These are phyloP conservation scores for Pachypanchax playfairii DNA, from an alignment of 2,113 vertebrate species.

Conservation along the genomic window DNA sequence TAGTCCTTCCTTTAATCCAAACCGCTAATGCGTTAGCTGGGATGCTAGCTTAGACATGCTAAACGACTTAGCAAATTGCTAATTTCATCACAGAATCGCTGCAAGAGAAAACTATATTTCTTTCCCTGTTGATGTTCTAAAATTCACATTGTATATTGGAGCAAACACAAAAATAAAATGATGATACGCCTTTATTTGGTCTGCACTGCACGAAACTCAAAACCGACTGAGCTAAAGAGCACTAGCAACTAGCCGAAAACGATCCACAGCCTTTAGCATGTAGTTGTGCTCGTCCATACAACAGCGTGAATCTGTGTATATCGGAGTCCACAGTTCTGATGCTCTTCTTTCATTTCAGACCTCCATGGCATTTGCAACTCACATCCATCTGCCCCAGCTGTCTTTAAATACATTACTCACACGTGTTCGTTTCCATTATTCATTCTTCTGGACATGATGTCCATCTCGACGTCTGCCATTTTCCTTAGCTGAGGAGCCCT, in stretches of 20 bases:
- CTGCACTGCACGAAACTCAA: background rate
- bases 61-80: constrained; percentile 44
- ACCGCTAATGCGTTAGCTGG: constrained; percentile 23
- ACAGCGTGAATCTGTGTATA: constrained; percentile 27
- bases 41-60: constrained; percentile 40
- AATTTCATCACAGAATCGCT: background rate
- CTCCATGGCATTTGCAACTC: rapidly evolving
- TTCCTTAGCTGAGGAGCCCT: constrained; percentile 55
- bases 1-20: background rate
- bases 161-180: rapidly evolving
- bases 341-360: rapidly evolving
- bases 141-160: rapidly evolving
- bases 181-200: rapidly evolving
- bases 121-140: rapidly evolving
- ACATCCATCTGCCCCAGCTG: background rate
- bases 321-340: background rate
- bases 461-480: constrained; percentile 79
- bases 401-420: constrained; percentile 56
- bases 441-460: constrained; percentile 75
- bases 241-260: constrained; percentile 38
- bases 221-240: constrained; percentile 24
- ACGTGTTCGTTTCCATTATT: constrained; percentile 80
- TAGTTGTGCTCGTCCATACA: constrained; percentile 39
- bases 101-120: rapidly evolving
- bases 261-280: constrained; percentile 30